Percentiles rank a stretch among this genome's conserved stretches.
Conservation (phyloP, 2,888 invertebrate species). For the Trachelus tabidus region DNA sequence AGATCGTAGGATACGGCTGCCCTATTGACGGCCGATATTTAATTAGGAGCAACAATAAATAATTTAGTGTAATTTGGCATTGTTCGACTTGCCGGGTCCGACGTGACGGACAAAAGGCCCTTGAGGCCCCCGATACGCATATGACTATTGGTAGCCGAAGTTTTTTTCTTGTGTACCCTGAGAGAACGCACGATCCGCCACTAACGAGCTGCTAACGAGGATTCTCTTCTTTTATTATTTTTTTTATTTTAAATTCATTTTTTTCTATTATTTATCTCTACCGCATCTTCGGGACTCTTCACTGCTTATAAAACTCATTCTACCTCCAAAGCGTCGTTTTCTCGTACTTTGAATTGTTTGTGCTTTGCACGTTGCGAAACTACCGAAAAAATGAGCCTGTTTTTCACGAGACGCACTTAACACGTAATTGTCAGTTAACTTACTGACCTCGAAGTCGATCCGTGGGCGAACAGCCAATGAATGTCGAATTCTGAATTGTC, state of each 20-base stretch:
- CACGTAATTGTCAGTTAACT: not conserved
- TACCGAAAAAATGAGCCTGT: not conserved
- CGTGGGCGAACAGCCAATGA: not conserved
- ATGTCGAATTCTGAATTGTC: not conserved
- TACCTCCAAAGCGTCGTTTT: not conserved
- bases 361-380: not conserved
- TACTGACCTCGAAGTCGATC: not conserved
- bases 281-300: not conserved
- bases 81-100: slow-evolving; percentile 33
- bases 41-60: slow-evolving; percentile 44
- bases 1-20: slow-evolving; percentile 39
- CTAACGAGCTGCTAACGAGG: slow-evolving; percentile 38
- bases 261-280: slow-evolving; percentile 9
- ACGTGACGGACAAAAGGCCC: slow-evolving; percentile 8
- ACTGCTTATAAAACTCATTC: not conserved
- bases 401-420: not conserved
- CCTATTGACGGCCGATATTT: slow-evolving; percentile 49
- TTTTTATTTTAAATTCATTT: not conserved
- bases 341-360: not conserved
- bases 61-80: slow-evolving; percentile 48
- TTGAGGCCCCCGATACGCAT: not conserved
- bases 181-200: slow-evolving; percentile 24
- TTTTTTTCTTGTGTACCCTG: not conserved
- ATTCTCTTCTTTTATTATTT: slow-evolving; percentile 1
- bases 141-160: not conserved